Evolutionary conservation across 2,113 vertebrate species (phyloP).

Genomic region (Limnothrissa miodon): DNA sequence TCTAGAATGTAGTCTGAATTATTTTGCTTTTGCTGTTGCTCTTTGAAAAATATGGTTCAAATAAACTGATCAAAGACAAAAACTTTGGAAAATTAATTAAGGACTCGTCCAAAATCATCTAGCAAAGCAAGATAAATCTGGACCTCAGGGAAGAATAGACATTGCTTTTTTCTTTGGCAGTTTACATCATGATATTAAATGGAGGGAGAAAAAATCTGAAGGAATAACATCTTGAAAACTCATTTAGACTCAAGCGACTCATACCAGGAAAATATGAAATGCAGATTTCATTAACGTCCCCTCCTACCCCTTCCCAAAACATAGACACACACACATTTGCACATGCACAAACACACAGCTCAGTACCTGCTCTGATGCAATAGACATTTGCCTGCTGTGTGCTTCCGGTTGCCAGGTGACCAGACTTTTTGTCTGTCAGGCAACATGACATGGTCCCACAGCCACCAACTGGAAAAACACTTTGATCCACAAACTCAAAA

Average conservation of each 20-base stretch:
- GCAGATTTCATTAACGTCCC: constrained; percentile 32
- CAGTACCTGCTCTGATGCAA: neutral
- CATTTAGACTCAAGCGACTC: constrained; percentile 51
- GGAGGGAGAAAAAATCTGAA: constrained; percentile 36
- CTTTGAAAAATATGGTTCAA: constrained; percentile 3
- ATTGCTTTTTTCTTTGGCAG: constrained; percentile 8
- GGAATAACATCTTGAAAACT: constrained; percentile 64
- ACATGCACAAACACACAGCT: neutral
- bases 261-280: constrained; percentile 61
- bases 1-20: neutral
- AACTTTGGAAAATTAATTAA: neutral
- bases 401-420: neutral
- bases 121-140: constrained; percentile 2
- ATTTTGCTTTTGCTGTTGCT: neutral
- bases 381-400: neutral
- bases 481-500: neutral
- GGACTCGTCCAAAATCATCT: neutral
- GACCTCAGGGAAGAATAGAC: constrained; percentile 13
- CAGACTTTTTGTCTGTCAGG: neutral
- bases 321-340: neutral
- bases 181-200: constrained; percentile 46
- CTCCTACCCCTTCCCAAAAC: constrained; percentile 23
- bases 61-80: neutral
- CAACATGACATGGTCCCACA: constrained; percentile 2
- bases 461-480: neutral